Conservation (phyloP, 2,113 vertebrate species). For the Ciconia boyciana region DNA sequence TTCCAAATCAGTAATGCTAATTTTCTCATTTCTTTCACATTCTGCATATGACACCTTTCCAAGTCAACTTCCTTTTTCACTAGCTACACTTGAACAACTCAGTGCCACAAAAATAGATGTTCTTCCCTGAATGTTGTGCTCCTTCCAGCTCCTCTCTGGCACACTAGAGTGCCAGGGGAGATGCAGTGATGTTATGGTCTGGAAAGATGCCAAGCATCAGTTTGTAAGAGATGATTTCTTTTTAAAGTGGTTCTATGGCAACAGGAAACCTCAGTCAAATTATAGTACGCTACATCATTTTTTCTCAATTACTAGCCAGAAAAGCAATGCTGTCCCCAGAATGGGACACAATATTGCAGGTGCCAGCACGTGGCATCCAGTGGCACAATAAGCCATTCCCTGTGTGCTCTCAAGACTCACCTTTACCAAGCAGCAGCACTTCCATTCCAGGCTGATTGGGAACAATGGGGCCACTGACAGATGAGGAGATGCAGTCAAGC, state of each 20-base stretch:
- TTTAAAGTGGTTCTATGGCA: conserved; percentile 3
- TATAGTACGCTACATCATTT: background rate
- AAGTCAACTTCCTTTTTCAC: background rate
- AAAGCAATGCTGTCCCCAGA: background rate
- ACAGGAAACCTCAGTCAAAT: background rate
- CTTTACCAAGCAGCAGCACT: background rate
- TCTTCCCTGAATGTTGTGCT: background rate
- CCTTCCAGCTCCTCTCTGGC: conserved; percentile 1
- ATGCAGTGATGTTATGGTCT: background rate
- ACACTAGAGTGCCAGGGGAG: background rate
- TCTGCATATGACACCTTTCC: background rate
- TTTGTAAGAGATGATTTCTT: background rate
- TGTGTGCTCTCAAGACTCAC: background rate
- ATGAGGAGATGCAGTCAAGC: background rate
- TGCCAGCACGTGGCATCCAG: background rate
- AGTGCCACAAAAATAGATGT: background rate
- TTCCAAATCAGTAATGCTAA: background rate
- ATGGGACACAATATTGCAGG: background rate
- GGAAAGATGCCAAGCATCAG: conserved; percentile 20
- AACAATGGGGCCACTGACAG: background rate
- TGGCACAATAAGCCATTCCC: background rate
- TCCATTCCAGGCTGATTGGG: background rate
- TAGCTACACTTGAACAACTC: background rate
- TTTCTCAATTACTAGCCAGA: background rate
- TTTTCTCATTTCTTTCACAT: background rate